Conservation (phyloP, 2,797 vertebrate genomes). For the Pteronotus mesoamericanus region DNA sequence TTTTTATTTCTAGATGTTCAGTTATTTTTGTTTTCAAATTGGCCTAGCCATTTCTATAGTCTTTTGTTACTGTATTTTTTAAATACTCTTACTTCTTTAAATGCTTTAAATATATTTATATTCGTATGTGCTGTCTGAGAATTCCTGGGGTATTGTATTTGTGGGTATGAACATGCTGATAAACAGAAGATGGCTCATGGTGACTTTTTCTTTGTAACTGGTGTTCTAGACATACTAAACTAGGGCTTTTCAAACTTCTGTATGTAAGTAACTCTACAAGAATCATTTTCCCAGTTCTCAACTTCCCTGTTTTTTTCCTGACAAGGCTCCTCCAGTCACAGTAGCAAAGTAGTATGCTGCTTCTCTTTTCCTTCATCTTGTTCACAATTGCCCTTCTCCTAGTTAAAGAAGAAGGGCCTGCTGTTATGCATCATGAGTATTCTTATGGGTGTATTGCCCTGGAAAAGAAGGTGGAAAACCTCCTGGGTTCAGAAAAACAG, state of each 20-base stretch:
- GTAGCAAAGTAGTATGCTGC: not conserved
- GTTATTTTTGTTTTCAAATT: not conserved
- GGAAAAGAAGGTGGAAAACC: not conserved
- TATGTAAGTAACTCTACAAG: not conserved
- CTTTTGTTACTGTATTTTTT: not conserved
- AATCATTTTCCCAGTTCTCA: not conserved
- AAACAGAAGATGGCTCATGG: not conserved
- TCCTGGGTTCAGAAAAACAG: not conserved
- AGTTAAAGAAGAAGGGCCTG: not conserved
- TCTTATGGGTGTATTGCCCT: not conserved
- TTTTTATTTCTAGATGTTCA: conserved; percentile 27
- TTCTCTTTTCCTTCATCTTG: not conserved
- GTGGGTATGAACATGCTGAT: not conserved
- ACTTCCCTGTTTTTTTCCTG: not conserved
- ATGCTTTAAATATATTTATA: not conserved
- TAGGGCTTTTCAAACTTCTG: not conserved
- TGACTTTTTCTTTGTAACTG: not conserved
- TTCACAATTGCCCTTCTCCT: not conserved
- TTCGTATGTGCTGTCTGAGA: not conserved
- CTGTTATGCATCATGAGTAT: not conserved
- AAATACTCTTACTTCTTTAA: not conserved
- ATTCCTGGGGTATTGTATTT: not conserved
- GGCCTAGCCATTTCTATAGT: not conserved
- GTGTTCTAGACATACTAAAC: not conserved
- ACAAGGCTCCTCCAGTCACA: not conserved